These are phyloP conservation scores for Crax fasciolata DNA, from an alignment of 2,797 vertebrate genomes.

Conservation along the genomic window DNA sequence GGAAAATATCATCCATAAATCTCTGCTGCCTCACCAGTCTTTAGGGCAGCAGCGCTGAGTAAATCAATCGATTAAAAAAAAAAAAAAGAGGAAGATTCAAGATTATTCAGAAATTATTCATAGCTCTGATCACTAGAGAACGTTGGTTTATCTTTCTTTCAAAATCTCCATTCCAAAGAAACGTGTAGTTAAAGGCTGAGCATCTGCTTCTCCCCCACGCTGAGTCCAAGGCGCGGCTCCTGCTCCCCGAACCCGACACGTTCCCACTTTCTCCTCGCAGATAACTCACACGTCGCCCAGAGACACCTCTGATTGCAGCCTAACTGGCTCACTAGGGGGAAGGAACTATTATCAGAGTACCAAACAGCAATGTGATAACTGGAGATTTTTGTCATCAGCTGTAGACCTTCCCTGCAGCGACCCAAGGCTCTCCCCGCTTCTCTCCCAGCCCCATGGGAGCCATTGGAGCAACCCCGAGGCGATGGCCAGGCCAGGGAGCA, in stretches of 20 bases:
- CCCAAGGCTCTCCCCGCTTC: not conserved
- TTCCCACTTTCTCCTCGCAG: not conserved
- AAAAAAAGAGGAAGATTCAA: not conserved
- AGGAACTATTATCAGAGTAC: not conserved
- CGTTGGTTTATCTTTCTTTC: not conserved
- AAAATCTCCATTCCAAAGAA: not conserved
- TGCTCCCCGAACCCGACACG: rapidly evolving
- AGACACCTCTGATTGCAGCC: not conserved
- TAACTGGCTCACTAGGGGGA: not conserved
- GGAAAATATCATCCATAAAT: constrained; percentile 42
- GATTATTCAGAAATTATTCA: not conserved
- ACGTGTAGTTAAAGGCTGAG: rapidly evolving
- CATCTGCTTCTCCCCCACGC: not conserved
- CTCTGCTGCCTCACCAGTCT: constrained; percentile 20
- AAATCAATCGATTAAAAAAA: not conserved
- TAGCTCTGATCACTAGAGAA: not conserved
- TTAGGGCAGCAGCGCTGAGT: not conserved
- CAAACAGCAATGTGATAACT: rapidly evolving
- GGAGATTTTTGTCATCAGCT: not conserved
- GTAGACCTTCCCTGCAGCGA: not conserved
- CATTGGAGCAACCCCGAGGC: not conserved
- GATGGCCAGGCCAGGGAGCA: rapidly evolving
- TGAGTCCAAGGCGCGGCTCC: not conserved
- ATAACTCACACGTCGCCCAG: not conserved
- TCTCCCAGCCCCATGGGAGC: not conserved